Evolutionary conservation across 2,113 vertebrate genomes (phyloP).

Genomic region (Nerophis ophidion): DNA sequence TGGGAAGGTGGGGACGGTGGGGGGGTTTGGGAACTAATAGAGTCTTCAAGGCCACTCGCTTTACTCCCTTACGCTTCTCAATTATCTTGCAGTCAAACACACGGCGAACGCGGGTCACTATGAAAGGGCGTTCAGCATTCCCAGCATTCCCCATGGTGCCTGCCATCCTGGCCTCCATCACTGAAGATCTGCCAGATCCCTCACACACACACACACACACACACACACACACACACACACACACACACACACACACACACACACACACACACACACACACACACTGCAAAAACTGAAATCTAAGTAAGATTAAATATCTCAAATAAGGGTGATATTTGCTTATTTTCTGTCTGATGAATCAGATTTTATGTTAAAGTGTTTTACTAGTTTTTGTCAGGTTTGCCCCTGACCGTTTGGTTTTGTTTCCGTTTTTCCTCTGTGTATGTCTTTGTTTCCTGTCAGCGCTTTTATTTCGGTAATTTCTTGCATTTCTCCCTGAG

Average conservation of each 20-base stretch:
- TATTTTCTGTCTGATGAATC: no score
- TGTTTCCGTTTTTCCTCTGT: no score
- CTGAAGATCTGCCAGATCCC: slow-evolving; percentile 44
- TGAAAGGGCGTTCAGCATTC: slow-evolving; percentile 57
- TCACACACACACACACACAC: slow-evolving; percentile 11
- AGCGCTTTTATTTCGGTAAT: no score
- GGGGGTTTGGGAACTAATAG: slow-evolving; percentile 15
- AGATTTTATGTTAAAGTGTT: no score
- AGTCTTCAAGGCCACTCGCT: slow-evolving; percentile 37
- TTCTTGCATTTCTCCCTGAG: no score
- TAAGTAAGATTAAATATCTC: no score
- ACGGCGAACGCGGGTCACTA: slow-evolving; percentile 43
- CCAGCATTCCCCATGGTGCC: slow-evolving; percentile 53
- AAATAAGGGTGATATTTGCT: no score
- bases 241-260: not conserved
- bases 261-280: slow-evolving; percentile 6
- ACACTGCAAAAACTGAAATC: no score
- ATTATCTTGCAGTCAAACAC: slow-evolving; percentile 24
- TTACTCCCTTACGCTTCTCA: slow-evolving; percentile 25
- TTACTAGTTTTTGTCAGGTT: no score
- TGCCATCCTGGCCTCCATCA: slow-evolving; percentile 51
- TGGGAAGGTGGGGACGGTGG: slow-evolving; percentile 7
- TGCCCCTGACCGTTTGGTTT: no score
- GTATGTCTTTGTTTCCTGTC: no score
- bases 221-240: slow-evolving; percentile 10